Base-by-base conservation (phyloP, 2,888 invertebrate species). In the Heliconius erato region DNA sequence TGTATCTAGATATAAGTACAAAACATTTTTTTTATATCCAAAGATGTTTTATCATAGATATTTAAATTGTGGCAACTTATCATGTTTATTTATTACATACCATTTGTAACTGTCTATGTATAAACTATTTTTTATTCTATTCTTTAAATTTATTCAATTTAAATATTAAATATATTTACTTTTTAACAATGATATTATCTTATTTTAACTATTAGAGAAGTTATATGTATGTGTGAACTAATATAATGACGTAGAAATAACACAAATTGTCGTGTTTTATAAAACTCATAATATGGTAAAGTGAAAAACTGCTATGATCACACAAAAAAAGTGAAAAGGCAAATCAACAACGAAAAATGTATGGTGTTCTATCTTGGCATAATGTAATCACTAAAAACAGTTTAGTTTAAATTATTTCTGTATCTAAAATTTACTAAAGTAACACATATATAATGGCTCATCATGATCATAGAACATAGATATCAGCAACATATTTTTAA, bases 171-270 rank as follows among this genome's bases (percentile, higher is more conserved):
- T 74, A 67, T 80, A 80, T 67, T 68, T 67, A 80, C 19, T 80
- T 67, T 67, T 32, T 80, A 74, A 67, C 74, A 76, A 76, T 74
- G 49, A 74, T 74, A 67, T 67, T 80, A 65, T 26, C 67, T 74
- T 80, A 76, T 74, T 80, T 65, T 26, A 80, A 68, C 74, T 80
- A 80, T 67, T 49, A 19, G 80, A 80, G 74, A 80, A 63, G 76
- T 76, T 76, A 76, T 32, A 63, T 35, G 63, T 76, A 63, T 35
- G 35, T 76, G 76, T 63, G 76, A 74, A 63, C n/a, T 76, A 35
- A 59, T 63, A 59, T 59, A 76, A 76, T 76, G 76, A 76, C n/a
- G 16, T 76, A 76, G 63, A 35, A 76, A n/a, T n/a, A 35, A 59
- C 59, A 76, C 74, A 54, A 54, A 9, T 74, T 76, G 3, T 63